A percentile compares a stretch with the other conserved stretches of the same genome.
Conservation (phyloP, 2,888 invertebrate species). For the Nemotelus nigrinus region DNA sequence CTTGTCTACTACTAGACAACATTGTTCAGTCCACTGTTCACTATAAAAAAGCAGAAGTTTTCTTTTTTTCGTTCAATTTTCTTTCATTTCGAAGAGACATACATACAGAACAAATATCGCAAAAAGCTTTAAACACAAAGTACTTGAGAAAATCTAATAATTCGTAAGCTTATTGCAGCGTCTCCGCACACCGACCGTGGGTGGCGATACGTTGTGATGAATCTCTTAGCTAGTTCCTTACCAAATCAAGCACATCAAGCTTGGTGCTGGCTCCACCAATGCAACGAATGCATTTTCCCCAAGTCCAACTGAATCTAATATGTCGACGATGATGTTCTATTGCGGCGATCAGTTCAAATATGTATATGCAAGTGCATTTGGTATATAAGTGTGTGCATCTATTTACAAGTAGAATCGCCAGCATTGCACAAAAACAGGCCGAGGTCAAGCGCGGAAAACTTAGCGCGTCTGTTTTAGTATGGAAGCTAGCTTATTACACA, state of each 20-base stretch:
- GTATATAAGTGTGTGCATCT: conserved; percentile 15
- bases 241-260: conserved; percentile 12
- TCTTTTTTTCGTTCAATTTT: too few species aligned
- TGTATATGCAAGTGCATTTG: conserved; percentile 29
- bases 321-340: conserved; percentile 12
- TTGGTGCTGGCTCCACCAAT: too few species aligned
- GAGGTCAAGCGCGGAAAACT: conserved; percentile 45
- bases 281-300: neutral
- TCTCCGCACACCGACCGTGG: neutral
- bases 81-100: too few species aligned
- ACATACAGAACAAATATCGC: too few species aligned
- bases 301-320: neutral
- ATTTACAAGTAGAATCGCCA: conserved; percentile 35
- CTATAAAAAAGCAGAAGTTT: too few species aligned
- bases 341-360: conserved; percentile 7
- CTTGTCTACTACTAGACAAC: too few species aligned
- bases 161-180: neutral
- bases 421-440: conserved; percentile 46
- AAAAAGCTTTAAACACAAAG: too few species aligned
- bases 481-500: neutral
- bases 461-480: conserved; percentile 39
- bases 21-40: too few species aligned
- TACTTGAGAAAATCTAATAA: neutral
- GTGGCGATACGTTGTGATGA: too few species aligned
- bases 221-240: neutral